Evolutionary conservation across 2,113 vertebrate genomes (phyloP).

Genomic region (Tragelaphus strepsiceros): DNA sequence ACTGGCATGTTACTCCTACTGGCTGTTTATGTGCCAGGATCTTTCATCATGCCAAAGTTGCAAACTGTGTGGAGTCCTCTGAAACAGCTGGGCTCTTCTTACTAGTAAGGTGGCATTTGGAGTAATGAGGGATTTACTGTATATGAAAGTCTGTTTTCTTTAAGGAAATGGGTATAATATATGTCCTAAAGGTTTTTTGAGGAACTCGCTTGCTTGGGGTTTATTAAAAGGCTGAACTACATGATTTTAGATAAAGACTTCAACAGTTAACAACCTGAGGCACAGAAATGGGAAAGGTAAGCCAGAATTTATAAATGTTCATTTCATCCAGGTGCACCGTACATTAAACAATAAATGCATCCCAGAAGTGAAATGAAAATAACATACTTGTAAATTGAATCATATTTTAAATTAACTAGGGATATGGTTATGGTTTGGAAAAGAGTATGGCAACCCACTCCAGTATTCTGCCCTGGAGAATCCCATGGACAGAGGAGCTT

Average conservation of each 20-base stretch:
- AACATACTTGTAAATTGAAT: conserved; percentile 49
- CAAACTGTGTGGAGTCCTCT: neutral
- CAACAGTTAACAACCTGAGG: conserved; percentile 13
- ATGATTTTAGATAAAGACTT: conserved; percentile 48
- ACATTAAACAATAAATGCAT: conserved; percentile 53
- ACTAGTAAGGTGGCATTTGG: neutral
- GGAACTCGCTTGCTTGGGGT: conserved; percentile 31
- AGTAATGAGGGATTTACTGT: conserved; percentile 11
- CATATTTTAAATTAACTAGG: conserved; percentile 53
- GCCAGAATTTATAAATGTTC: conserved; percentile 33
- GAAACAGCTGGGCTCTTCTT: conserved; percentile 24
- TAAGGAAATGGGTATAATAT: conserved; percentile 10
- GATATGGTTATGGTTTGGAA: neutral
- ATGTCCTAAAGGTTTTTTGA: neutral
- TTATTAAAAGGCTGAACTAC: conserved; percentile 51
- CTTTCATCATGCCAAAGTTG: neutral
- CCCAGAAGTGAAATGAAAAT: conserved; percentile 43
- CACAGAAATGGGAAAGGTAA: conserved; percentile 39
- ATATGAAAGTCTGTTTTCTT: conserved; percentile 32
- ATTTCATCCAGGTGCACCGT: conserved; percentile 56
- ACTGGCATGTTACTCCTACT: conserved; percentile 45
- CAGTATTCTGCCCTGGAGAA: neutral
- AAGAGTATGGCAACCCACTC: neutral
- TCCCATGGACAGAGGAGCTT: neutral
- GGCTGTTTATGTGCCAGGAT: conserved; percentile 48